A percentile compares a stretch with the other conserved stretches of the same genome.
These are phyloP conservation scores for Salpingus planirostris DNA, from an alignment of 2,888 invertebrate species.

Conservation along the genomic window DNA sequence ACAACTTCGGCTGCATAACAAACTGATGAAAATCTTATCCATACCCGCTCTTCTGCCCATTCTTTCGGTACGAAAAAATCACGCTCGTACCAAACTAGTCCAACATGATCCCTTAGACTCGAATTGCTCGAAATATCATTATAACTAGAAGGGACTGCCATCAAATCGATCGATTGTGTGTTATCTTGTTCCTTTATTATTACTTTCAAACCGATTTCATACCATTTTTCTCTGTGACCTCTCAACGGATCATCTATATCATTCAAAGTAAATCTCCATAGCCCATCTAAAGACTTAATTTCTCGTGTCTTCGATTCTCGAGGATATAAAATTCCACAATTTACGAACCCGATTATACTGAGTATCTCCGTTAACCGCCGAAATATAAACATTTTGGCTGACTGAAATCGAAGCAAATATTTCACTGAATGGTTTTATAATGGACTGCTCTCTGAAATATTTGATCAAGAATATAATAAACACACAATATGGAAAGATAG, in stretches of 20 bases:
- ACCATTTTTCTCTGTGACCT: conserved; percentile 69
- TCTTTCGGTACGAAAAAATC: conserved; percentile 67
- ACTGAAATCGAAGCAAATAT: too few relatives aligned
- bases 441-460: too few relatives aligned
- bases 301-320: conserved; percentile 55
- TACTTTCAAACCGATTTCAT: conserved; percentile 48
- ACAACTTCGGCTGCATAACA: conserved; percentile 86
- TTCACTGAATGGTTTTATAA: too few relatives aligned
- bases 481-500: too few relatives aligned
- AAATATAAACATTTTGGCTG: too few relatives aligned
- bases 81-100: conserved; percentile 90
- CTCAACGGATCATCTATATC: conserved; percentile 53
- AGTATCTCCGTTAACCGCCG: too few relatives aligned
- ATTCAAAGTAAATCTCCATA: conserved; percentile 76
- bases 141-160: conserved; percentile 95
- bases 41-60: conserved; percentile 64
- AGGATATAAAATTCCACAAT: conserved; percentile 23
- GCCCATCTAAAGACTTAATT: conserved; percentile 64
- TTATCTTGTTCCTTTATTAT: too few relatives aligned
- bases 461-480: too few relatives aligned
- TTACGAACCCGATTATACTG: too few relatives aligned
- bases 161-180: conserved; percentile 41
- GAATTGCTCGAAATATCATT: conserved; percentile 83
- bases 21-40: conserved; percentile 87
- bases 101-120: conserved; percentile 78